phyloP scores from a whole-genome alignment of 2,797 vertebrate genomes.

The Psittacula derbiana region DNA sequence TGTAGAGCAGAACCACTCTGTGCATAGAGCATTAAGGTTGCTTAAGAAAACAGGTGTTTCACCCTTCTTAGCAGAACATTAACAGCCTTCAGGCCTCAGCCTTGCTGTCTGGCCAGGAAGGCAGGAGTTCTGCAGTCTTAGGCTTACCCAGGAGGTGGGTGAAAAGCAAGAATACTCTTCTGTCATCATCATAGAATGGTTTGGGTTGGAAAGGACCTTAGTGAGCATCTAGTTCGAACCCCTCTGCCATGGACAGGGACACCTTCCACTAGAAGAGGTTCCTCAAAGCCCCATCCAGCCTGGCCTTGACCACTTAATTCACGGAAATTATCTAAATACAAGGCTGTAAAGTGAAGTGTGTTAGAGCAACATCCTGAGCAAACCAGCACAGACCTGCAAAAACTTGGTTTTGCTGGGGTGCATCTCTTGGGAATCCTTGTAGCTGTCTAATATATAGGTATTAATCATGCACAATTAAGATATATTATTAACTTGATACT shows the following conservation, averaged over 20 bases:
- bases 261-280: neutral
- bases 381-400: neutral
- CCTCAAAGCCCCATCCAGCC: neutral
- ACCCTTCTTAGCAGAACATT: fast-evolving
- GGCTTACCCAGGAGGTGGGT: neutral
- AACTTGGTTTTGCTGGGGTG: neutral
- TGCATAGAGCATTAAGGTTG: fast-evolving
- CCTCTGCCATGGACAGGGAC: neutral
- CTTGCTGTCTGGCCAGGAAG: fast-evolving
- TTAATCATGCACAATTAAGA: neutral
- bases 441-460: fast-evolving
- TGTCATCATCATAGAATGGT: neutral
- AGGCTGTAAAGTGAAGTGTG: neutral
- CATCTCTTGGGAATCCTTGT: neutral
- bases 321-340: neutral
- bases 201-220: neutral
- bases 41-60: neutral
- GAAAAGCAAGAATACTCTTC: neutral
- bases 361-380: neutral
- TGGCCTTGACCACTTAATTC: neutral
- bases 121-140: neutral
- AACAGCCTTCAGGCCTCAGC: neutral
- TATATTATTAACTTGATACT: neutral
- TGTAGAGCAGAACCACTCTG: fast-evolving
- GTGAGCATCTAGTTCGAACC: neutral